Percentiles rank a stretch among this genome's conserved stretches.
Conservation (phyloP, 2,888 invertebrate species). For the Pyralis farinalis region DNA sequence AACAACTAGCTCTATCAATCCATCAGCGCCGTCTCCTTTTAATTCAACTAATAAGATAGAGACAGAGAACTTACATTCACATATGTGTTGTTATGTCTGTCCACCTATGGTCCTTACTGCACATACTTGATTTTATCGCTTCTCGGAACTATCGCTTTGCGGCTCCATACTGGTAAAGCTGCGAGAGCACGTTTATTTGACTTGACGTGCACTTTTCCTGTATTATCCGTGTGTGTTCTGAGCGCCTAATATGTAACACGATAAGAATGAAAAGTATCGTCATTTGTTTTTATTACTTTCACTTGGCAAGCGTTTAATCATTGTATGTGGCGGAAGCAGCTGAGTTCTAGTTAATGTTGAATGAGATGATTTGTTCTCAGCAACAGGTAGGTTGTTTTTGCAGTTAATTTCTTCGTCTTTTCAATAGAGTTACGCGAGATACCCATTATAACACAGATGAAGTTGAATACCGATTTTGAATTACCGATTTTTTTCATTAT, state of each 20-base stretch:
- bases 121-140: slow-evolving; percentile 8
- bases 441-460: too few relatives aligned
- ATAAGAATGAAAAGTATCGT: neutral
- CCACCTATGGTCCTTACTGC: neutral
- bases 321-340: neutral
- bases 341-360: too few relatives aligned
- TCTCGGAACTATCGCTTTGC: slow-evolving; percentile 5
- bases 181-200: neutral
- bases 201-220: slow-evolving; percentile 6
- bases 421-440: too few relatives aligned
- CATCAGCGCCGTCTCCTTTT: neutral
- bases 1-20: neutral
- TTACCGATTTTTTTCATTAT: too few relatives aligned
- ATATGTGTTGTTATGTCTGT: neutral
- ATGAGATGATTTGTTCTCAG: too few relatives aligned
- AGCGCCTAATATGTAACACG: neutral
- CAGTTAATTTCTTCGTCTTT: too few relatives aligned
- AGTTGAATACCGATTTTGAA: too few relatives aligned
- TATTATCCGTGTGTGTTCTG: neutral
- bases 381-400: too few relatives aligned
- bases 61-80: neutral
- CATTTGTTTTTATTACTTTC: neutral
- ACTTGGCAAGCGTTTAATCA: neutral
- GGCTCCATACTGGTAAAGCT: neutral
- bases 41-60: neutral